Base-by-base conservation (phyloP, 2,797 vertebrate species). In the Euthynnus affinis region DNA sequence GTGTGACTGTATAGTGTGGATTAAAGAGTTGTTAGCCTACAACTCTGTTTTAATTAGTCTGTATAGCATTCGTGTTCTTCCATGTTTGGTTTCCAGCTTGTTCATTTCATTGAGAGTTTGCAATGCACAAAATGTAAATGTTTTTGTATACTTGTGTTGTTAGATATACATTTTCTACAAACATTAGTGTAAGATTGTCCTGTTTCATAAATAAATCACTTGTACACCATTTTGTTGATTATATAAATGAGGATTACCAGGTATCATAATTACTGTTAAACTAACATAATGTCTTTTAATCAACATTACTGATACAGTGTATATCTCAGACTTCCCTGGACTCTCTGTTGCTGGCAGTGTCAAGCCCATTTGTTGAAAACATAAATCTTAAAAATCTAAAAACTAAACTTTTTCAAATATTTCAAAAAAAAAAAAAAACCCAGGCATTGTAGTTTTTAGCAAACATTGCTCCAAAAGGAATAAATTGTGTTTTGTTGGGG, bases 151-250 rank as follows among this genome's bases (percentile, higher is more conserved):
- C 86, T 85, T 89, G 62, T 92, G 78, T 91, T 90, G 83, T 93
- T 87, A 82, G 81, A 93, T 83, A 86, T 91, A 87, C 80, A 89
- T 92, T 94, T 93, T 92, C 79, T 91, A 90, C 79, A 89, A 85
- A 87, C 60, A 85, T 84, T 69, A 79, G 87, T 90, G 87, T 91
- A 88, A 91, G 74, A 88, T 91, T 83, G 84, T 91, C 88, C 77
- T 88, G 83, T 93, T 94, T 92, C 85, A 89, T 88, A 90, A 95
- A 94, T 93, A 94, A 94, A 94, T 89, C 49, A 80, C 83, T 89
- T 91, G 70, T 94, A 92, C 77, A 87, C 82, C 48, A 84, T 60
- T 67, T 49, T 68, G 70, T 74, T 71, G 62, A 71, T 76, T 64
- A 61, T 84, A 58, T 77, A 57, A 32, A 71, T 42, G 29, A 60